Evolutionary conservation across 1,140 invertebrate genomes (phyloP).

Genomic region (Pectinophora gossypiella): DNA sequence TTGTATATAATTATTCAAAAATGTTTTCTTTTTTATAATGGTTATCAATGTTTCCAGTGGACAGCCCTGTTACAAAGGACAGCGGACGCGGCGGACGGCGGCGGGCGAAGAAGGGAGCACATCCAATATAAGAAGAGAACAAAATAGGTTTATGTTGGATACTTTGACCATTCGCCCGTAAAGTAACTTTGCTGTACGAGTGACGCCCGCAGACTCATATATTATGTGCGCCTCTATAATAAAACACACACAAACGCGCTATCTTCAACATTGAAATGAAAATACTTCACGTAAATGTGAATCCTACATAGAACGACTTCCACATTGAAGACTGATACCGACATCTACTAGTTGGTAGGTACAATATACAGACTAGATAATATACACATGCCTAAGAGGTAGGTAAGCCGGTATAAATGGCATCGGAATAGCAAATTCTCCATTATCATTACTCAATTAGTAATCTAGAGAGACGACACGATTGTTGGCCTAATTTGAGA

Average conservation of each 20-base stretch:
- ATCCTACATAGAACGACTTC: too few relatives aligned
- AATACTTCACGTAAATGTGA: too few relatives aligned
- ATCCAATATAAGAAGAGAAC: conserved; percentile 75
- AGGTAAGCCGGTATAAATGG: too few relatives aligned
- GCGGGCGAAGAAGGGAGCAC: conserved; percentile 67
- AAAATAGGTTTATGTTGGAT: conserved; percentile 74
- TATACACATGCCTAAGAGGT: too few relatives aligned
- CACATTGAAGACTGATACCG: too few relatives aligned
- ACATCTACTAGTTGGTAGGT: too few relatives aligned
- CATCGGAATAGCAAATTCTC: background rate
- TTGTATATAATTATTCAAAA: background rate
- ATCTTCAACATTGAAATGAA: too few relatives aligned
- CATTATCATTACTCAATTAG: conserved; percentile 20
- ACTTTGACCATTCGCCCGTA: conserved; percentile 73
- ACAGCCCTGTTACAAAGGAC: conserved; percentile 53
- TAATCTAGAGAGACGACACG: conserved; percentile 21
- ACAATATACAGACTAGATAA: too few relatives aligned
- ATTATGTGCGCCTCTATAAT: conserved; percentile 12
- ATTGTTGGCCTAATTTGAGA: conserved; percentile 46
- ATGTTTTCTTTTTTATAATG: background rate
- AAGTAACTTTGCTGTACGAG: conserved; percentile 65
- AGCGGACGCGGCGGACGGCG: conserved; percentile 59
- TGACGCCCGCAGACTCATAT: conserved; percentile 51
- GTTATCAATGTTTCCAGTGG: background rate
- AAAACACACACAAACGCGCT: background rate